Base-by-base conservation (phyloP, 2,888 invertebrate species). In the Limnephilus auricula region DNA sequence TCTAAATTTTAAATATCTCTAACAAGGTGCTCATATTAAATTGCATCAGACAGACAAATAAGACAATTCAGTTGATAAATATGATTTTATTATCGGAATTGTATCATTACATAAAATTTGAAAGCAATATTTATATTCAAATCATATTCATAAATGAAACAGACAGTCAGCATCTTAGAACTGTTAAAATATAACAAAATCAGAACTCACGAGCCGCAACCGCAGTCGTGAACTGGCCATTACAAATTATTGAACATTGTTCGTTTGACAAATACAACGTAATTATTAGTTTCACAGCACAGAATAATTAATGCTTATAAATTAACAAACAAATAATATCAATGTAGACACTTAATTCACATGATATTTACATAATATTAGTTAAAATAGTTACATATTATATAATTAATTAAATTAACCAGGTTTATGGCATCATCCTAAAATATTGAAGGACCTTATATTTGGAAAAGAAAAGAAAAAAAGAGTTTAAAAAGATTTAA, bases 391-490 rank as follows among this genome's bases (percentile, higher is more conserved):
- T 80, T 80, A 87, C 18, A 90, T 85, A 80, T n/a, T 80, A 87
- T 18, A 85, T 85, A 50, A 32, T 37, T 90, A 85, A 40, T 45
- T 87, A 84, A 79, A 50, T 32, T 78, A 90, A 83, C 30, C 79
- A 85, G 87, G 34, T n/a, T 89, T 91, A 91, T 91, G 91, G 91
- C 91, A 91, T 91, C 89, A 79, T 79, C 25, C 30, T 90, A 79
- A 87, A 37, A 90, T 79, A 79, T 87, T 87, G 86, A 37, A 82
- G 31, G 87, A 90, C 30, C 18, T 32, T 86, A 83, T 65, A 78
- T 32, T 32, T 83, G 37, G 25, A 32, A 83, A 32, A 83, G 6
- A 37, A 34, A 83, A 10, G 34, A 13, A 83, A 31, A 82, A 30
- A 82, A 34, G 2, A 18, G 18, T 31, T 31, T 30, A 13, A 30